Evolutionary conservation across 1,140 invertebrate species (phyloP).

Genomic region (Drosophila ambigua): DNA sequence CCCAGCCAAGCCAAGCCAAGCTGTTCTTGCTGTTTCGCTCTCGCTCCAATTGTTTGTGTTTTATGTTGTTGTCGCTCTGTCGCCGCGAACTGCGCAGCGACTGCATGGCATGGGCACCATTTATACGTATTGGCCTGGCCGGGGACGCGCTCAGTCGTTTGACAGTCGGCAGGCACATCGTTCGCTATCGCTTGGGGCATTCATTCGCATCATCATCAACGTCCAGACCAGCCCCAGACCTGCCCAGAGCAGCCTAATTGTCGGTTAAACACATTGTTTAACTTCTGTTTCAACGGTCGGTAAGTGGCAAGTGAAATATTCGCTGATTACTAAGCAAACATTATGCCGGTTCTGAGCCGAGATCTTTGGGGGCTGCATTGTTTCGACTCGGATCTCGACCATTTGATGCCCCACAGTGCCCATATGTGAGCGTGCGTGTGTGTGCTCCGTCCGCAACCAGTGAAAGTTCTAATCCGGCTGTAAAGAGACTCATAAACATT

Average conservation of each 20-base stretch:
- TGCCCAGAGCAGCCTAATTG: constrained; percentile 38
- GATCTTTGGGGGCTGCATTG: constrained; percentile 8
- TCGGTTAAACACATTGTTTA: constrained; percentile 44
- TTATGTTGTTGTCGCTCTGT: not conserved
- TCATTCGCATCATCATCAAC: too few relatives aligned
- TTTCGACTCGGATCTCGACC: too few relatives aligned
- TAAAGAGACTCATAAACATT: constrained; percentile 8
- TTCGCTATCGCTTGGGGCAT: constrained; percentile 26
- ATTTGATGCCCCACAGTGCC: not conserved
- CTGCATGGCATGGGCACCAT: constrained; percentile 45
- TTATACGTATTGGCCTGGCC: constrained; percentile 46
- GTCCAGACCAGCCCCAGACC: too few relatives aligned
- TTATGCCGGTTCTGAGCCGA: not conserved
- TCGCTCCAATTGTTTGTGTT: constrained; percentile 19
- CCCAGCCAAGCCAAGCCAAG: not conserved
- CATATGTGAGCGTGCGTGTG: not conserved
- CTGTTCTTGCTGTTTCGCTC: constrained; percentile 14
- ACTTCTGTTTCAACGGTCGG: constrained; percentile 33
- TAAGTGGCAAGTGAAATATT: constrained; percentile 28
- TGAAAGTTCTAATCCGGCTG: constrained; percentile 78
- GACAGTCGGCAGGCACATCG: constrained; percentile 47
- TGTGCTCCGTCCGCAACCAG: constrained; percentile 41
- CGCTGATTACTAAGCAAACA: constrained; percentile 31
- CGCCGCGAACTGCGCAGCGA: constrained; percentile 25
- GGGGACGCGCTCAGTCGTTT: constrained; percentile 57